Evolutionary conservation across 2,113 vertebrate species (phyloP).

Genomic region (Bagarius yarrelli): DNA sequence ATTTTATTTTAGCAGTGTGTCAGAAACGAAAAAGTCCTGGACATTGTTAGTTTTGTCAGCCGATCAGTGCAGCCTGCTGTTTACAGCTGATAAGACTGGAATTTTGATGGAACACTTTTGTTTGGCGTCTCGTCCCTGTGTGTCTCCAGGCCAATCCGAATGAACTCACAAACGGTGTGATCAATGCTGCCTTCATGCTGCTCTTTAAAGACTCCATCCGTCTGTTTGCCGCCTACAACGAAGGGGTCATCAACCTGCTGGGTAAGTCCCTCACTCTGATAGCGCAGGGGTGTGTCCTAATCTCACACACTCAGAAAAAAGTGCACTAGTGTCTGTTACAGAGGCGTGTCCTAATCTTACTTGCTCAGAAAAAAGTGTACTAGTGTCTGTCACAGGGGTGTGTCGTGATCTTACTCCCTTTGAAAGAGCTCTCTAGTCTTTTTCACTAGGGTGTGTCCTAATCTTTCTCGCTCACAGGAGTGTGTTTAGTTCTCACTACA

Average conservation of each 20-base stretch:
- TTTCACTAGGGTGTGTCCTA: neutral
- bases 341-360: neutral
- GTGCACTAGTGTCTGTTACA: neutral
- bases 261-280: constrained; percentile 69
- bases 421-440: neutral
- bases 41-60: neutral
- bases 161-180: constrained; percentile 90
- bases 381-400: neutral
- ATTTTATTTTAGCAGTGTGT: neutral
- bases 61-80: neutral
- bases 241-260: constrained; percentile 94
- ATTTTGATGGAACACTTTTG: neutral
- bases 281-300: neutral
- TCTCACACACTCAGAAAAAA: neutral
- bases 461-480: neutral
- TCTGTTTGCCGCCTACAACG: constrained; percentile 95
- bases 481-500: neutral
- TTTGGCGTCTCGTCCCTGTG: constrained; percentile 11
- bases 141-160: constrained; percentile 84
- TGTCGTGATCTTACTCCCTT: neutral
- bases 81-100: neutral
- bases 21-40: neutral
- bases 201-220: constrained; percentile 96
- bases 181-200: constrained; percentile 92
- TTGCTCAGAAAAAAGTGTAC: neutral